A percentile compares a stretch with the other conserved stretches of the same genome.
Evolutionary conservation across 2,797 vertebrate species (phyloP).

Genomic region (Sparidentex hasta): DNA sequence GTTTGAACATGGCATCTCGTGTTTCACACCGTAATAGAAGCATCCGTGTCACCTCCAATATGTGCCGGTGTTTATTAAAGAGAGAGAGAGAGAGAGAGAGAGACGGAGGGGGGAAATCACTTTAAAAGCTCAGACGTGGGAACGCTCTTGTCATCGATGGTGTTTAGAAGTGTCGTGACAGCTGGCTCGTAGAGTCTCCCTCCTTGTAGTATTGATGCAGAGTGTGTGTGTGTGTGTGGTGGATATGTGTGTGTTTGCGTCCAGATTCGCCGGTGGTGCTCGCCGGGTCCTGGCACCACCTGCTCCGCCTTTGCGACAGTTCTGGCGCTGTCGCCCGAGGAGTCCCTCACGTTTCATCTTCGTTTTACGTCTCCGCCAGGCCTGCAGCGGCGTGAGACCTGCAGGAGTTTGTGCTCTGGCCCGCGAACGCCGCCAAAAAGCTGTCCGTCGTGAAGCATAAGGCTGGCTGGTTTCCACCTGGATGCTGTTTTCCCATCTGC

Average conservation of each 20-base stretch:
- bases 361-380: conserved; percentile 64
- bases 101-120: not conserved
- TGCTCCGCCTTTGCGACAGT: conserved; percentile 51
- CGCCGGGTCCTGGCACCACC: conserved; percentile 65
- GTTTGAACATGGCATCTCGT: not conserved
- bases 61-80: conserved; percentile 10
- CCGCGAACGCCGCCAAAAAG: conserved; percentile 53
- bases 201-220: conserved; percentile 33
- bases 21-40: conserved; percentile 12
- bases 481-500: conserved; percentile 70
- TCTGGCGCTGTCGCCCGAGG: conserved; percentile 41
- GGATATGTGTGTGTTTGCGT: conserved; percentile 12
- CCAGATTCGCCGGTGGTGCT: conserved; percentile 44
- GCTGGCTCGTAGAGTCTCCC: conserved; percentile 49
- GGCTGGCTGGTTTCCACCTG: conserved; percentile 71
- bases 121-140: conserved; percentile 19
- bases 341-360: conserved; percentile 65
- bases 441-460: conserved; percentile 61
- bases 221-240: conserved; percentile 24
- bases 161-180: conserved; percentile 48
- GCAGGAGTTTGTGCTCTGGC: conserved; percentile 47
- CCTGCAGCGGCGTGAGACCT: conserved; percentile 38
- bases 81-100: not conserved
- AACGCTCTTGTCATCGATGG: conserved; percentile 24
- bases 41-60: conserved; percentile 30